phyloP scores from a whole-genome alignment of 2,797 vertebrate genomes.

The Micromesistius poutassou region DNA sequence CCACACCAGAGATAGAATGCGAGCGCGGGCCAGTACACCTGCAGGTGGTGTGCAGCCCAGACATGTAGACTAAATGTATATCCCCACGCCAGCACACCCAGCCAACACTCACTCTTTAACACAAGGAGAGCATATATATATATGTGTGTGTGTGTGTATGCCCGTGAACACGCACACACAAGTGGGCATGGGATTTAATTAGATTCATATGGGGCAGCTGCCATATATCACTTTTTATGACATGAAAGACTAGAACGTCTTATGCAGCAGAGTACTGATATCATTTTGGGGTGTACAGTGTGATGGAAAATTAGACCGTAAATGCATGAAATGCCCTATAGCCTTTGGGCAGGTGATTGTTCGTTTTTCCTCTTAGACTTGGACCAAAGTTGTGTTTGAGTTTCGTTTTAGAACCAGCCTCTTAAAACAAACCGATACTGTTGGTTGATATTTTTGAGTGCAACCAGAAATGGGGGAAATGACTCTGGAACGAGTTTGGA shows the following conservation, averaged over 20 bases:
- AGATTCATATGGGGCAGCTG: constrained; percentile 2
- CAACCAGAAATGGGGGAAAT: constrained; percentile 14
- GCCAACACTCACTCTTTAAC: neutral
- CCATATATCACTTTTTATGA: constrained; percentile 14
- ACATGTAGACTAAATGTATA: neutral
- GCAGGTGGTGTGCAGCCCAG: neutral
- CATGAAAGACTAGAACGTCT: constrained; percentile 3
- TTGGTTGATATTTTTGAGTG: constrained; percentile 6
- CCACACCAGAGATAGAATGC: neutral
- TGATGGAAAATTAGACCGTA: constrained; percentile 7
- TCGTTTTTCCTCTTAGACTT: constrained; percentile 9
- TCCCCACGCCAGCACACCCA: neutral
- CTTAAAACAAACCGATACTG: neutral
- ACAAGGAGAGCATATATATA: neutral
- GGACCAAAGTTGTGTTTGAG: neutral
- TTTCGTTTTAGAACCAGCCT: neutral
- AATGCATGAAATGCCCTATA: constrained; percentile 16
- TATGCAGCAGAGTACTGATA: constrained; percentile 1
- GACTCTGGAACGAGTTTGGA: neutral
- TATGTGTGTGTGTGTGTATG: neutral
- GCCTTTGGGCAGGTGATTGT: constrained; percentile 17
- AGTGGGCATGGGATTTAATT: constrained; percentile 2
- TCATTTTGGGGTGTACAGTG: constrained; percentile 1
- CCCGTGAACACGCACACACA: neutral
- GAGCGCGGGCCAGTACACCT: neutral